Evolutionary conservation across 2,888 invertebrate genomes (phyloP).

Genomic region (Rapana venosa): DNA sequence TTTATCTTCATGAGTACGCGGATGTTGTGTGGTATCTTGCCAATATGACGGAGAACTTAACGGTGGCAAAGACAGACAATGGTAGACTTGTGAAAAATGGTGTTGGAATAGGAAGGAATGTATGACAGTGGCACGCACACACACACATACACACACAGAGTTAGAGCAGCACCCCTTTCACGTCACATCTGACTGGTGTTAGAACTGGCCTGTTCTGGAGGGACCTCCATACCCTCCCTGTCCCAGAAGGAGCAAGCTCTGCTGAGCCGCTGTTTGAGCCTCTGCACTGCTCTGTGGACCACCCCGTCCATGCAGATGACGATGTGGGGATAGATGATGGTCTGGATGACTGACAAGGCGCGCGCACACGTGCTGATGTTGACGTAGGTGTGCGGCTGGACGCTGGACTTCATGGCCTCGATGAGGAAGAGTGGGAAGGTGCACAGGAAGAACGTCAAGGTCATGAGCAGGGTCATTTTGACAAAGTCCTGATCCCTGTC

Average conservation of each 20-base stretch:
- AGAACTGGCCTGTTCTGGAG: slow-evolving; percentile 48
- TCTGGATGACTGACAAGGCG: slow-evolving; percentile 68
- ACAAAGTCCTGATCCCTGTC: slow-evolving; percentile 53
- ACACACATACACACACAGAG: no score
- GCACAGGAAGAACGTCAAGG: slow-evolving; percentile 63
- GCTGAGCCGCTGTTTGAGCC: slow-evolving; percentile 45
- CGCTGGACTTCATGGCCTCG: slow-evolving; percentile 58
- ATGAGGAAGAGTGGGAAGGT: slow-evolving; percentile 67
- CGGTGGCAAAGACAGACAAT: no score
- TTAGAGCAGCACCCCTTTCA: not conserved
- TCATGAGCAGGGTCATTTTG: slow-evolving; percentile 62
- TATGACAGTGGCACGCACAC: no score
- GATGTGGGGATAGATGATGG: slow-evolving; percentile 70
- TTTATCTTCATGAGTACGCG: no score
- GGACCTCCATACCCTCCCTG: slow-evolving; percentile 26
- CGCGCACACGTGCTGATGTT: slow-evolving; percentile 67
- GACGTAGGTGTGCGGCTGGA: slow-evolving; percentile 60
- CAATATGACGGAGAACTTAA: no score
- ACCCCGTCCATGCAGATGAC: slow-evolving; percentile 66
- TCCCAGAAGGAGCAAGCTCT: not conserved
- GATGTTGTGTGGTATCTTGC: no score
- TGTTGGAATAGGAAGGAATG: no score
- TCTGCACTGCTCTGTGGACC: slow-evolving; percentile 61
- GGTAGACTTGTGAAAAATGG: no score
- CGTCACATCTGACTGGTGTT: slow-evolving; percentile 53